These are phyloP conservation scores for Megastigmus dorsalis DNA, from an alignment of 2,888 invertebrate species.

Conservation along the genomic window DNA sequence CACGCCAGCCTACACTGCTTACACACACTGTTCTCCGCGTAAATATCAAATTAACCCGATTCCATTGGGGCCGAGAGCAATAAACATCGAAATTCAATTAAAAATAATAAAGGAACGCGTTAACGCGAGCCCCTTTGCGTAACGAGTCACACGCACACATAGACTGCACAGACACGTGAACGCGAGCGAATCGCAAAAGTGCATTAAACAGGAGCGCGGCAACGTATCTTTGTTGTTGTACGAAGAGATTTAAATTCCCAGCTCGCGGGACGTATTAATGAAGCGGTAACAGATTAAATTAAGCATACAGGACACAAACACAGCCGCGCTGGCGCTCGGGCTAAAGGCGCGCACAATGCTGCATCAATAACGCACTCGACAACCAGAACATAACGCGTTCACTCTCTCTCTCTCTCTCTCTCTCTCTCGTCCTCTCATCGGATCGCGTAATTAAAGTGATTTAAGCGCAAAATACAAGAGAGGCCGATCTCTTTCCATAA, in stretches of 20 bases:
- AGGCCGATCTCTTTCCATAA: conserved; percentile 43
- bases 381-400: conserved; percentile 19
- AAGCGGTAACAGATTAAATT: conserved; percentile 50
- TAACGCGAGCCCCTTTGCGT: neutral
- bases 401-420: conserved; percentile 7
- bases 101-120: conserved; percentile 24
- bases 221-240: conserved; percentile 32
- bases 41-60: too few relatives aligned
- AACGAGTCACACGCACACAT: too few relatives aligned
- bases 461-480: conserved; percentile 33
- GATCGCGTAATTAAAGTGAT: conserved; percentile 49
- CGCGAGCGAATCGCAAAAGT: conserved; percentile 12
- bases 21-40: too few relatives aligned
- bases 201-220: conserved; percentile 32
- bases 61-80: too few relatives aligned
- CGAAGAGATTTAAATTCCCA: conserved; percentile 32
- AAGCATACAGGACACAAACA: neutral
- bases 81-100: conserved; percentile 25
- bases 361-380: conserved; percentile 47
- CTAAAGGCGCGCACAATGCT: conserved; percentile 42
- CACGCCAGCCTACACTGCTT: too few relatives aligned
- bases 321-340: neutral
- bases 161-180: too few relatives aligned
- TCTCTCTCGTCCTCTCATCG: conserved; percentile 12
- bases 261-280: conserved; percentile 42